Conservation (phyloP, 2,888 invertebrate genomes). For the Chrysina gloriosa region DNA sequence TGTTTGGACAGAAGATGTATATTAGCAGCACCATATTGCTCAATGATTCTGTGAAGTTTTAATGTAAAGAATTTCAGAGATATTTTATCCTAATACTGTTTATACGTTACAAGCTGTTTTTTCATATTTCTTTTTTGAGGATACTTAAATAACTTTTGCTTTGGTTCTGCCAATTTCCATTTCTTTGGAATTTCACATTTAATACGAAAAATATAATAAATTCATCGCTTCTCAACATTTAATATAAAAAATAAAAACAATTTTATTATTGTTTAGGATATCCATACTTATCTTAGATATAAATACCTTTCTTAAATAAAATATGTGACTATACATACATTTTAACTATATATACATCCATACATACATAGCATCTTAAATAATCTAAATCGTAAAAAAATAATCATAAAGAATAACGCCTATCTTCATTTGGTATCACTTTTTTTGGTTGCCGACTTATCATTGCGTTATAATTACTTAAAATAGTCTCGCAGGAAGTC, state of each 20-base stretch:
- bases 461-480: background rate
- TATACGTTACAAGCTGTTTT: no score
- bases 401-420: constrained; percentile 22
- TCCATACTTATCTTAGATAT: constrained; percentile 14
- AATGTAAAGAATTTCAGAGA: no score
- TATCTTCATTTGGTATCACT: constrained; percentile 20
- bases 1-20: no score
- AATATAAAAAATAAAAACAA: constrained; percentile 30
- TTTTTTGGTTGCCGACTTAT: constrained; percentile 12
- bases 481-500: background rate
- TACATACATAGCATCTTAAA: constrained; percentile 14
- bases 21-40: no score
- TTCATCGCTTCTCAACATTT: constrained; percentile 7
- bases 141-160: no score
- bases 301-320: constrained; percentile 23
- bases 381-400: background rate
- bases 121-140: no score
- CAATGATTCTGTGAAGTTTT: no score
- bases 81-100: no score
- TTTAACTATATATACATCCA: background rate
- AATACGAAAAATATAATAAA: constrained; percentile 23
- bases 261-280: constrained; percentile 15
- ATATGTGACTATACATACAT: constrained; percentile 3
- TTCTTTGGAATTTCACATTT: background rate
- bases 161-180: no score